Base-by-base conservation (phyloP, 1,140 invertebrate species). In the Holotrichia oblita region DNA sequence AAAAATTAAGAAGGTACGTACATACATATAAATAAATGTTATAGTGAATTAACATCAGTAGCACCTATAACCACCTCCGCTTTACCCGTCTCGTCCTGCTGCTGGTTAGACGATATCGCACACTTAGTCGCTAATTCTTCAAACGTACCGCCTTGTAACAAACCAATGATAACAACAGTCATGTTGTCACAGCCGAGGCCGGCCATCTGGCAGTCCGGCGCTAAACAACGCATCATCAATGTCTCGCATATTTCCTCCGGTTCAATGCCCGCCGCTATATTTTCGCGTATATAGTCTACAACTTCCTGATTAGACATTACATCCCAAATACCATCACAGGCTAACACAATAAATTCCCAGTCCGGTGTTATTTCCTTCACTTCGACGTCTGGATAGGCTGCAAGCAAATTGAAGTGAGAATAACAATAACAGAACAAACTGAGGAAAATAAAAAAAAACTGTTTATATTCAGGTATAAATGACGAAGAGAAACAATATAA, bases 321-420 rank as follows among this genome's bases (percentile, higher is more conserved):
- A 88, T 99, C 98, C 98, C 98, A 99, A 84, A 99, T 99, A 24
- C 98, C 98, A 89, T 99, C 98, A 87, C 98, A 99, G 0, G 98
- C 98, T 74, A 99, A 88, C 9, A 99, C 90, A 77, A 99, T 90
- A 86, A 99, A 99, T 88, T 99, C 98, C 93, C 97, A 97, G 81
- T 99, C 96, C n/a, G 93, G 89, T 17, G 91, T 95, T 77, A 99
- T 89, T 80, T 93, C 90, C 80, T 93, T 91, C 27, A 93, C 90
- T 86, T 94, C 92, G 6, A 99, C 93, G 87, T 99, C 98, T 2
- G 98, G 98, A 85, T 93, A 95, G 2, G 97, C 98, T 98, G 86
- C 0, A 88, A 87, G 80, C 80, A 82, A 79, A 79, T 61, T 69
- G 55, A 80, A 41, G 41, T 55, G 12, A 22, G 20, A 79, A n/a